These are phyloP conservation scores for Garra rufa DNA, from an alignment of 2,113 vertebrate species.

Conservation along the genomic window DNA sequence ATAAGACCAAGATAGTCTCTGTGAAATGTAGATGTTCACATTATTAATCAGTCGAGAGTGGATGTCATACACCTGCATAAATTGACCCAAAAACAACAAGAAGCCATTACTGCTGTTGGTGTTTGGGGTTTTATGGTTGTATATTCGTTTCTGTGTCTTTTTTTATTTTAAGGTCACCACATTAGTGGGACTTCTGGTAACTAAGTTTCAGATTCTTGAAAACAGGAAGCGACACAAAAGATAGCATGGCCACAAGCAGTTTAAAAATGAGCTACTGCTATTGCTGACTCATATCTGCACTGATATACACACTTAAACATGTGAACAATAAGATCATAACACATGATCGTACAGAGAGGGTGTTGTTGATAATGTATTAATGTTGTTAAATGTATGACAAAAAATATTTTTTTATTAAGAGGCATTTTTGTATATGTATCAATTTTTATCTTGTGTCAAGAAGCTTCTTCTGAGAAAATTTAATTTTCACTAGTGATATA, in stretches of 20 bases:
- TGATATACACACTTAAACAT: constrained; percentile 22
- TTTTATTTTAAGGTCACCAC: constrained; percentile 35
- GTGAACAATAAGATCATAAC: neutral
- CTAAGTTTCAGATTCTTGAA: constrained; percentile 48
- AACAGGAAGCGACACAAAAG: constrained; percentile 53
- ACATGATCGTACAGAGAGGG: neutral
- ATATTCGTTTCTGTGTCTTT: neutral
- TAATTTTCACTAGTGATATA: neutral
- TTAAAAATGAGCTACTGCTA: constrained; percentile 38
- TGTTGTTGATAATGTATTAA: too few relatives aligned
- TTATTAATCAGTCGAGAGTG: neutral
- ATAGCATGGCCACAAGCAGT: constrained; percentile 44
- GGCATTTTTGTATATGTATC: neutral
- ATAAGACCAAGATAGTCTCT: constrained; percentile 11
- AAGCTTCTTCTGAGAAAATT: neutral
- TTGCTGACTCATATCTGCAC: constrained; percentile 8
- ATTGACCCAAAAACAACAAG: constrained; percentile 9
- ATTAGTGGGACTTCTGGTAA: constrained; percentile 48
- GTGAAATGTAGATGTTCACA: neutral
- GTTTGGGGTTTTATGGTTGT: constrained; percentile 21
- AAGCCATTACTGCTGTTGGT: neutral
- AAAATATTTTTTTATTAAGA: neutral
- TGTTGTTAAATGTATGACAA: neutral
- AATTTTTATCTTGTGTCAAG: neutral
- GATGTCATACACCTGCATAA: neutral